Base-by-base conservation (phyloP, 1,140 invertebrate species). In the Pachypeltis micranthus region DNA sequence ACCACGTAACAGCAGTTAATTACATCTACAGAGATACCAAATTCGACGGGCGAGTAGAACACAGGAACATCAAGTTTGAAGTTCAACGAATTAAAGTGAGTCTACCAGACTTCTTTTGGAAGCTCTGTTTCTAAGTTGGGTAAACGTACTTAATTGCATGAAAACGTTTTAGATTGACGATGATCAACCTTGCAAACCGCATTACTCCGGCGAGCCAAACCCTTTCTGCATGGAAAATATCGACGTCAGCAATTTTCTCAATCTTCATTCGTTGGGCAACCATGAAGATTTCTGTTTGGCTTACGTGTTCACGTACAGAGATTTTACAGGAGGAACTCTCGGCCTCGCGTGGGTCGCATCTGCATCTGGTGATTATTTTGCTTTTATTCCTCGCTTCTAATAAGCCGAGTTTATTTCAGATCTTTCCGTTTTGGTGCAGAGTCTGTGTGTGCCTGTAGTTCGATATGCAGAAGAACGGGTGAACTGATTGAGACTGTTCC, bases 201-300 rank as follows among this genome's bases (percentile, higher is more conserved):
- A 80, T 23, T 80, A 79, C 65, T 80, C 82, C 62, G 82, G 82
- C 16, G 87, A 91, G 62, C 78, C 83, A 61, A 96, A 95, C 79
- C 90, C 90, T 56, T 99, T 98, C 75, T 99, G 96, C 74, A 85
- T 92, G 71, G 89, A 92, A 71, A 97, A 99, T 74, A 96, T 99
- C 69, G 96, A 99, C 74, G 96, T 98, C 55, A 97, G 93, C 69
- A 99, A 99, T 79, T 99, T 98, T 76, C 80, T 99, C 44, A 99
- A 99, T 78, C 81, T 98, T 23, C 96, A 99, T 74, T 98, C 96
- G 7, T 79, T 98, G 55, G 87, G 89, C 26, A 94, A 98, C 78
- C 96, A 99, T 74, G 90, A 96, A 70, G 90, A 92, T 72, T 99
- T 98, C 77, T 99, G 97, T 75, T 80, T 99, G 44, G 95, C 96